These are phyloP conservation scores for Ennomos fuscantarius DNA, from an alignment of 2,888 invertebrate species.

Conservation along the genomic window DNA sequence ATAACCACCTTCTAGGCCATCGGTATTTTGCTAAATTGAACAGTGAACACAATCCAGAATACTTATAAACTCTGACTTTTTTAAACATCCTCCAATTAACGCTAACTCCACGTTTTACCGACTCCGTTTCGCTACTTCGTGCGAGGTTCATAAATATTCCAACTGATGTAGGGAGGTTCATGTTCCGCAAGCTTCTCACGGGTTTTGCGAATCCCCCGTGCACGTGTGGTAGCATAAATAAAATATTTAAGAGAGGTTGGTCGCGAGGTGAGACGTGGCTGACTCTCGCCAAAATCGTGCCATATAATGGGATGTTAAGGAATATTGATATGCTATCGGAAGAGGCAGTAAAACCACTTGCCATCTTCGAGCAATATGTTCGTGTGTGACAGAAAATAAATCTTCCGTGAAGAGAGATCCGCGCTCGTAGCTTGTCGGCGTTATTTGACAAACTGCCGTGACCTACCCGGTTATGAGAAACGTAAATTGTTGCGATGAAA, in stretches of 20 bases:
- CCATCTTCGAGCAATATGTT: slow-evolving; percentile 37
- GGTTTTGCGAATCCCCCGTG: slow-evolving; percentile 30
- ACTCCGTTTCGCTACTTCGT: slow-evolving; percentile 29
- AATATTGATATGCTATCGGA: slow-evolving; percentile 58
- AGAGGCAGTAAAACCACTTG: slow-evolving; percentile 52
- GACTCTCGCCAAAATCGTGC: slow-evolving; percentile 27
- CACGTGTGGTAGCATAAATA: slow-evolving; percentile 38
- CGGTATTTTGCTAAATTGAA: slow-evolving; percentile 34
- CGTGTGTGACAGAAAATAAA: slow-evolving; percentile 49
- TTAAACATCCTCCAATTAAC: slow-evolving; percentile 36
- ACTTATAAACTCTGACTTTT: slow-evolving; percentile 20
- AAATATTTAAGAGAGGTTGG: slow-evolving; percentile 35
- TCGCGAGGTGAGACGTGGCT: slow-evolving; percentile 26
- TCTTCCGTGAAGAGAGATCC: slow-evolving; percentile 39
- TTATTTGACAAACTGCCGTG: slow-evolving; percentile 36
- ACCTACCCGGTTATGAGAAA: slow-evolving; percentile 4
- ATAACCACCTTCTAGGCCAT: slow-evolving; percentile 44
- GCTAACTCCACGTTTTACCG: slow-evolving; percentile 34
- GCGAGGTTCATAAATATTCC: slow-evolving; percentile 42
- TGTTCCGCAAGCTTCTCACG: slow-evolving; percentile 35
- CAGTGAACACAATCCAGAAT: slow-evolving; percentile 17
- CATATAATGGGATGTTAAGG: slow-evolving; percentile 47
- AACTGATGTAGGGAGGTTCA: slow-evolving; percentile 35
- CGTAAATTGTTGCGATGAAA: slow-evolving; percentile 7
- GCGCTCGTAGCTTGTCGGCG: slow-evolving; percentile 30